Base-by-base conservation (phyloP, 2,113 vertebrate genomes). In the Paraplagusia blochii region DNA sequence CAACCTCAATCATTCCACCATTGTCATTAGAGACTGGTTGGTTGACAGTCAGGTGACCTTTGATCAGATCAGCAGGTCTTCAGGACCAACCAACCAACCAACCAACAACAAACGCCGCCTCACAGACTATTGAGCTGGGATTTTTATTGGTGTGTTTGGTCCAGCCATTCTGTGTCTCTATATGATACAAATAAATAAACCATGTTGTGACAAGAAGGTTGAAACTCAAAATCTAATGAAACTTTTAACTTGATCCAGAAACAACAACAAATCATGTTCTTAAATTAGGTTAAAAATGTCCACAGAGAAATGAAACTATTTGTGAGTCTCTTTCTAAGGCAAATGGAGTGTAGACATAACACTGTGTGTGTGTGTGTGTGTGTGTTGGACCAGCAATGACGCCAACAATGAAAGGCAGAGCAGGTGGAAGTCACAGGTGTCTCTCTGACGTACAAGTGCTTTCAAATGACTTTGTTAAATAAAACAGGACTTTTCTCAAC, bases 131-230 rank as follows among this genome's bases (percentile, higher is more conserved):
- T 66, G 11, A 64, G 67, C 75, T 83, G 81, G 77, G 84, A 81
- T 84, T 86, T 84, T 58, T 45, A 70, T 60, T 76, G 62, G 78
- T 51, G 58, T 36, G 44, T 77, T 69, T 80, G 74, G 58, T 67
- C 78, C 74, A 51, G 69, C 72, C 72, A 77, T 58, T 85, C 44
- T 66, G 67, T 80, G 85, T 85, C 82, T 69, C 49, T 63, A 70
- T 57, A 58, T 53, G 85, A 90, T 90, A 90, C 88, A 88, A 88
- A 58, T 12, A 66, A 83, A 74, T 42, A 57, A 33, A 69, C 58
- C 48, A 43, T 66, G 68, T 67, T 22, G 74, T 61, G 16, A 77
- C 43, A 53, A 48, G 44, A 69, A 57, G 51, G 53, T 51, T 46
- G 34, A 38, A 77, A 67, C 57, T 34, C 49, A 60, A 53, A 8